phyloP scores from a whole-genome alignment of 2,888 invertebrate genomes.

The Abrostola triplasia region DNA sequence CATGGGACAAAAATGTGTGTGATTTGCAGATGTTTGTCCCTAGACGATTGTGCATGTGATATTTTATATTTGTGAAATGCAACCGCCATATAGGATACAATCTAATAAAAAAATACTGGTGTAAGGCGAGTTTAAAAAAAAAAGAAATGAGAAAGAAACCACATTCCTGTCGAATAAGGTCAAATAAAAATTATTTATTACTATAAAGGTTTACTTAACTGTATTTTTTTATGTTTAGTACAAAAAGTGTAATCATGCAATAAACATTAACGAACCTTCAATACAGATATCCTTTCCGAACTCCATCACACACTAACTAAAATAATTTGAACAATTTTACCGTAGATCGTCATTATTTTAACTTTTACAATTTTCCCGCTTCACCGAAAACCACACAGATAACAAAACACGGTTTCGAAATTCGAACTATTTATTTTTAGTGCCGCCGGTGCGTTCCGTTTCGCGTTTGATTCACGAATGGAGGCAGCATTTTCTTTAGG shows the following conservation, averaged over 20 bases:
- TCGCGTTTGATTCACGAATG: slow-evolving; percentile 73
- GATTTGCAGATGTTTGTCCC: too few relatives aligned
- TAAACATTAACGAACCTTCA: slow-evolving; percentile 57
- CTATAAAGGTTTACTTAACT: too few relatives aligned
- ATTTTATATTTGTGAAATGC: too few relatives aligned
- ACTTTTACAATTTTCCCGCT: slow-evolving; percentile 39
- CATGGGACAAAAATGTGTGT: too few relatives aligned
- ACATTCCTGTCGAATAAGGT: too few relatives aligned
- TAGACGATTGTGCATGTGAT: too few relatives aligned
- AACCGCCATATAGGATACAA: too few relatives aligned
- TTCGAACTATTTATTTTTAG: slow-evolving; percentile 35
- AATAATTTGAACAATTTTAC: slow-evolving; percentile 86
- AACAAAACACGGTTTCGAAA: slow-evolving; percentile 41
- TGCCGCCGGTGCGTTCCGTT: slow-evolving; percentile 65
- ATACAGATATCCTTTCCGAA: slow-evolving; percentile 52
- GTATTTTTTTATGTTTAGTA: background rate
- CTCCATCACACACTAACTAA: slow-evolving; percentile 80
- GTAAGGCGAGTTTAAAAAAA: too few relatives aligned
- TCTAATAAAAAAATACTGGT: too few relatives aligned
- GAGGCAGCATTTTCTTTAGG: slow-evolving; percentile 66
- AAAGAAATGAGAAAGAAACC: too few relatives aligned
- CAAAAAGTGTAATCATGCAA: background rate
- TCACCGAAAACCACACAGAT: slow-evolving; percentile 39
- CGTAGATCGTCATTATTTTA: slow-evolving; percentile 83
- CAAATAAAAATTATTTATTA: too few relatives aligned